Base-by-base conservation (phyloP, 1,140 invertebrate species). In the Anastrepha obliqua region DNA sequence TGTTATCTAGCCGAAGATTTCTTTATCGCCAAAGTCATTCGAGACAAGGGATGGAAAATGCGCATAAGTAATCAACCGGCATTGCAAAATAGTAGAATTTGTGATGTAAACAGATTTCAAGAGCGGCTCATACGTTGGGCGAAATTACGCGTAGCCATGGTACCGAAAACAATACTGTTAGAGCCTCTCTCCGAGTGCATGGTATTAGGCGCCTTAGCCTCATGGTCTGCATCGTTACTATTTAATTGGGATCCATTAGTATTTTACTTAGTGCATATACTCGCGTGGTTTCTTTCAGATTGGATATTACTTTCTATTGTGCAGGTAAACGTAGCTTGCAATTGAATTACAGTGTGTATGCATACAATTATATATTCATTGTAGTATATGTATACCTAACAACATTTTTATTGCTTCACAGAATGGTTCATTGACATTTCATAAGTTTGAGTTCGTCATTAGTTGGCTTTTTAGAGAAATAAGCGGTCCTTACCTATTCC, bases 1-100 rank as follows among this genome's bases (percentile, higher is more conserved):
- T 96, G 97, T 88, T 99, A 99, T 93, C 94, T 99, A 39, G 99
- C 99, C 0, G 99, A 99, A 94, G 99, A 99, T 94, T 99, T 98
- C 94, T 99, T 99, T 93, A 97, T 99, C 92, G 98, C 98, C n/a
- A 97, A 99, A 94, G 96, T 96, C 39, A 95, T 99, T 87, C 95
- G 96, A 11, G 96, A 98, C 89, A 94, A 96, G 89, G 97, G 97
- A 11, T 98, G 97, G 97, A 95, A 95, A 89, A 96, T 97, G 91
- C 95, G 96, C 1, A 96, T 98, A 65, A 95, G 96, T 90, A 97
- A 97, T 91, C 97, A 98, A 90, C 98, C 98, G 17, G 98, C 98
- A 11, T 95, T 97, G 93, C 98, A 99, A 94, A 99, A 99, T 93
- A 96, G 96, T 90, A 98, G 98, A 2, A 94, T 96, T 65, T 97